These are phyloP conservation scores for Mirza zaza DNA, from an alignment of 2,113 vertebrate genomes.

Conservation along the genomic window DNA sequence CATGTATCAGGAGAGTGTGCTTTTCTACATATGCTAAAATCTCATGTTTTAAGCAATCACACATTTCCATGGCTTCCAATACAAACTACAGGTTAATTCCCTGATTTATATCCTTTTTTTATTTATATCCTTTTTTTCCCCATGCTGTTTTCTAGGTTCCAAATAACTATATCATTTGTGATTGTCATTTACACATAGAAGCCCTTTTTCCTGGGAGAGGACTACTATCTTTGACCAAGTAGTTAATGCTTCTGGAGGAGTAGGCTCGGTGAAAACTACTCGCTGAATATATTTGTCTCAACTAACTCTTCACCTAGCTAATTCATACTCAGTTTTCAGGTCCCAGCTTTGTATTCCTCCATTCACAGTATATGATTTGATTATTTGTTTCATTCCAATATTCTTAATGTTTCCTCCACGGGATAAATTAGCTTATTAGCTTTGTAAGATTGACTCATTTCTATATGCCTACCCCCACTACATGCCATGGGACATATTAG, in stretches of 20 bases:
- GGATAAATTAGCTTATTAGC: too few relatives aligned
- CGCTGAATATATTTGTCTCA: neutral
- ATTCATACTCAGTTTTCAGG: neutral
- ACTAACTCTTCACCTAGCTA: neutral
- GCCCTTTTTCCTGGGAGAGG: neutral
- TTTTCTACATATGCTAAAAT: neutral
- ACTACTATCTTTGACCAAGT: neutral
- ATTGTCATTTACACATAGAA: neutral
- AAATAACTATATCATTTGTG: neutral
- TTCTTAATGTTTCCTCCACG: neutral
- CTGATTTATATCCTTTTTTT: neutral
- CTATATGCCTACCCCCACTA: rapidly evolving
- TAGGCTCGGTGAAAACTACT: neutral
- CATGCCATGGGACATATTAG: neutral
- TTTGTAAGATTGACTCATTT: neutral
- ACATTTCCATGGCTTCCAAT: neutral
- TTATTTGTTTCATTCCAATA: neutral
- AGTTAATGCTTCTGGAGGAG: neutral
- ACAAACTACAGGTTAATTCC: neutral
- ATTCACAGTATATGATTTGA: neutral
- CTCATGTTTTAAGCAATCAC: neutral
- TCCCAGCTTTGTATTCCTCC: neutral
- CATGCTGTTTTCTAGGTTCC: neutral
- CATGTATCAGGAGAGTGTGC: neutral
- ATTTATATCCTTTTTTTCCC: too few relatives aligned